Base-by-base conservation (phyloP, 2,888 invertebrate genomes). In the Cephonodes hylas region DNA sequence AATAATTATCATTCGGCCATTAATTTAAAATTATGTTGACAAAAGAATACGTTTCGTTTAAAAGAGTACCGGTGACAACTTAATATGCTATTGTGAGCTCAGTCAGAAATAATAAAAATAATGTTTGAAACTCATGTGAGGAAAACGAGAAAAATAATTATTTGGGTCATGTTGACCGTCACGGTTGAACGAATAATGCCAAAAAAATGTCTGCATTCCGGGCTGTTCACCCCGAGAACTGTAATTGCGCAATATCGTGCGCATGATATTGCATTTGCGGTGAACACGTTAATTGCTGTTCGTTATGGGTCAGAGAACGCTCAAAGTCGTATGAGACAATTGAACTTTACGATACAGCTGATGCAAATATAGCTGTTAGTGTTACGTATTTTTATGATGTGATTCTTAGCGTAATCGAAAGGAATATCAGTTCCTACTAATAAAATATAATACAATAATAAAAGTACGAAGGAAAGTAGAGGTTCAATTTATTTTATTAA, bases 271-370 rank as follows among this genome's bases (percentile, higher is more conserved):
- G 53, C 53, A 53, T 53, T 48, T 53, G 31, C 20, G 27, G 31
- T n/a, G 53, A 31, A 27, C 53, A 25, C 23, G 53, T 4, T 31
- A 53, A 31, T 31, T 27, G 25, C 25, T 61, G 61, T 61, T 34
- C 61, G 61, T 31, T 61, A 58, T 58, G 61, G 61, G 38, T 61
- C 61, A 58, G 5, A 27, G 61, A 58, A 38, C 45, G 57, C 22
- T 61, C 61, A 61, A 61, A 61, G 61, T 61, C 48, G 48, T 53
- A 62, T 45, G 42, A 48, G 58, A 42, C 25, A 45, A 57, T 10
- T 63, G 27, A 10, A 10, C 42, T 2, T 15, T 42, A 3, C 22
- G 0, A n/a, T 38, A 38, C n/a, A n/a, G n/a, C 13, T n/a, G 38
- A n/a, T n/a, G 38, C 1, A n/a, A n/a, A n/a, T n/a, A n/a, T n/a